Base-by-base conservation (phyloP, 2,888 invertebrate genomes). In the Gibbula magus region DNA sequence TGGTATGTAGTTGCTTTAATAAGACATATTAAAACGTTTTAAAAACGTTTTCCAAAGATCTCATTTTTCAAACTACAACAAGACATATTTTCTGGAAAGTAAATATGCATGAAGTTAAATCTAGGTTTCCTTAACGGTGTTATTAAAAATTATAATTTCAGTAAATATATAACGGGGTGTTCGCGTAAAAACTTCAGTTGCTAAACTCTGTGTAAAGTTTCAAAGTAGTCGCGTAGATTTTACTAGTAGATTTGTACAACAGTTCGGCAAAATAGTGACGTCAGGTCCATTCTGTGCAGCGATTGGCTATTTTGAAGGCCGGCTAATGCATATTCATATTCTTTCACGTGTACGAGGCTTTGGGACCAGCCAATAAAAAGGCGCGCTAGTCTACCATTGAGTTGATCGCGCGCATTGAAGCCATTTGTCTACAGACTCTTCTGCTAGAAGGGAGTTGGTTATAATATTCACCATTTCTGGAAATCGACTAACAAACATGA, bases 241-340 rank as follows among this genome's bases (percentile, higher is more conserved):
- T 70, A 35, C 70, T 70, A 25, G 20, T 70, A 35, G 20, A 39
- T 35, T 39, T 3, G 32, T 32, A 16, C 54, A 53, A 75, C 29
- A 75, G 75, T 75, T 75, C 75, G 75, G 75, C 75, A 54, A 54
- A 53, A 54, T 0, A 10, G 22, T 86, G 82, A 83, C 84, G 82
- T 84, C 82, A 82, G 8, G 18, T 18, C 35, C 3, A 25, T 29
- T 22, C 13, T 32, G 25, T 13, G 52, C 52, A 39, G 25, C 77
- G 82, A 87, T 86, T 88, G 86, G 88, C 51, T 79, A 78, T 20
- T 67, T 75, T 70, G 51, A 61, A 74, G 75, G 67, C 53, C 66
- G 13, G 45, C 29, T 82, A 73, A 87, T 89, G 83, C 85, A 89
- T 90, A 90, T 90, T 88, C 87, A 90, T 84, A 81, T 74, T 79